Base-by-base conservation (phyloP, 2,113 vertebrate species). In the Boleophthalmus pectinirostris region DNA sequence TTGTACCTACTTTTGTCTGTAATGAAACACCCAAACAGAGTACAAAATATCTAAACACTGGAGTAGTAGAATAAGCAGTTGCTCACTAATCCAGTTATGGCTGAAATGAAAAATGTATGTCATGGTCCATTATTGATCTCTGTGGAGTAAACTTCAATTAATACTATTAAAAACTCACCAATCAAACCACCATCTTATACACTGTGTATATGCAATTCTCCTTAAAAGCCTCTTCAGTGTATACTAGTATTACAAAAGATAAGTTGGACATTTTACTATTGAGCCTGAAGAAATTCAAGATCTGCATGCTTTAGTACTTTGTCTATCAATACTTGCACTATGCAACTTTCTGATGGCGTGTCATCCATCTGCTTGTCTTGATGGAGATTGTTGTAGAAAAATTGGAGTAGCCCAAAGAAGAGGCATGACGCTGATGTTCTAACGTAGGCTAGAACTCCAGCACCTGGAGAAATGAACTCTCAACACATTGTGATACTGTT, bases 21-120 rank as follows among this genome's bases (percentile, higher is more conserved):
- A 15, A 70, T 73, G 1, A 54, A 58, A 68, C 51, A 35, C 54
- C 72, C 61, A 25, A 58, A 38, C 18, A 18, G 15, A 49, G 15
- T 38, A 65, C 60, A 64, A 56, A 9, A 69, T 56, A 51, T 24
- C 21, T 5, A 63, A 66, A 73, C 58, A 63, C 63, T 66, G 23
- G 25, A 46, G 23, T 21, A n/a, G 43, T 33, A 72, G 20, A 76
- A 66, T 38, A n/a, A 63, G 58, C 23, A 47, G 29, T 65, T 25
- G 13, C 57, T 71, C 21, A 64, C 79, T 77, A 38, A 53, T 76
- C 74, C 24, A 12, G 2, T 0, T 0, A 9, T 61, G 77, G 29
- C 78, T 12, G 7, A 53, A 58, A 49, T 69, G 9, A 70, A 64
- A 71, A 67, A 68, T 57, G 43, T 21, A 29, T 61, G 21, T 21